Percentiles rank a stretch among this genome's conserved stretches.
These are phyloP conservation scores for Leucopternis melanops DNA, from an alignment of 2,113 vertebrate genomes.

Conservation along the genomic window DNA sequence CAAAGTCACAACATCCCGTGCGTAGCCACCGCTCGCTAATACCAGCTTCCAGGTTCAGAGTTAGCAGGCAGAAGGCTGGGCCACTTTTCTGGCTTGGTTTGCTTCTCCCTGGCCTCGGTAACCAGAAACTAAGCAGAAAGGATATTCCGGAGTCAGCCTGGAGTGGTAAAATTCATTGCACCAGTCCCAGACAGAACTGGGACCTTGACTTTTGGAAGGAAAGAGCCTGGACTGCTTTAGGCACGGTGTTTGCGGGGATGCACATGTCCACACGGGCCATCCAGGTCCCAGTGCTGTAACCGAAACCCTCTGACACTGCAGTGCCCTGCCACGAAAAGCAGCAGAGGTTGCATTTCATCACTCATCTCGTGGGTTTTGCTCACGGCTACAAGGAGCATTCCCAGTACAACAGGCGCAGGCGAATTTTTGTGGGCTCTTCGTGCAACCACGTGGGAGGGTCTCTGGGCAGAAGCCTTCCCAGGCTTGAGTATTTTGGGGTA, in stretches of 20 bases:
- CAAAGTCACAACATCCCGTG: not conserved
- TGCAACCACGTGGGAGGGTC: not conserved
- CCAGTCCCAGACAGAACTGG: not conserved
- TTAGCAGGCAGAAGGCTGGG: not conserved
- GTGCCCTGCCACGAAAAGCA: not conserved
- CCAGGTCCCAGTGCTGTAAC: not conserved
- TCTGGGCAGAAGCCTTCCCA: not conserved
- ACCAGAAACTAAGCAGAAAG: not conserved
- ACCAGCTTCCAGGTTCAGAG: not conserved
- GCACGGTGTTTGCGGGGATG: fast-evolving
- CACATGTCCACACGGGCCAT: not conserved
- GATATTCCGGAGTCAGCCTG: not conserved
- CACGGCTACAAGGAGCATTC: not conserved
- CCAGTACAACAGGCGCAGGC: not conserved
- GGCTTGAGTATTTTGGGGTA: not conserved
- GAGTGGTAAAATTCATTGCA: not conserved
- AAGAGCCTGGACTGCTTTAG: not conserved
- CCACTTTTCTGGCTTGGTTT: not conserved
- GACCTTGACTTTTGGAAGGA: not conserved
- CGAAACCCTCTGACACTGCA: not conserved
- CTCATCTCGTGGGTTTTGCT: not conserved
- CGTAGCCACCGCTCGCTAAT: not conserved
- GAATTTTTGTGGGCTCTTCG: not conserved
- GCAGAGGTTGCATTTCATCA: not conserved
- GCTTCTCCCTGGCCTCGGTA: not conserved